Evolutionary conservation across 1,140 invertebrate genomes (phyloP).

Genomic region (Heliothis subflexa): DNA sequence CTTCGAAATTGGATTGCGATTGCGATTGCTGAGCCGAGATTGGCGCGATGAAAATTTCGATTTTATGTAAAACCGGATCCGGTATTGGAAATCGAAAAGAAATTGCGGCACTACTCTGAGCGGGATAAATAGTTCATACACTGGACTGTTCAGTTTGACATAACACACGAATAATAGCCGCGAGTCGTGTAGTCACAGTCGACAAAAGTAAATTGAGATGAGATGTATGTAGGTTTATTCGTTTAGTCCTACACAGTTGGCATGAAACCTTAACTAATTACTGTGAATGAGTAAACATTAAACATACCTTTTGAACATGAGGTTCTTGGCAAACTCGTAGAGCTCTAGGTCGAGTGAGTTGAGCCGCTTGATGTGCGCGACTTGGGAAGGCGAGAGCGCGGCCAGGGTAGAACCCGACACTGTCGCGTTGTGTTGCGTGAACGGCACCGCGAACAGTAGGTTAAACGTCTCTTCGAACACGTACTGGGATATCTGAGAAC

Average conservation of each 20-base stretch:
- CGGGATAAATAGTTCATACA: conserved; percentile 22
- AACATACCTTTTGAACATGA: conserved; percentile 89
- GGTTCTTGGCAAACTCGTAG: conserved; percentile 96
- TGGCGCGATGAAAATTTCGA: conserved; percentile 45
- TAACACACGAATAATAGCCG: not conserved
- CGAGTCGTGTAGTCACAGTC: not conserved
- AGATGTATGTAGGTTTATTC: not conserved
- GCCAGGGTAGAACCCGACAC: conserved; percentile 92
- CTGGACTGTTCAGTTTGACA: conserved; percentile 1
- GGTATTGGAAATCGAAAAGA: conserved; percentile 33
- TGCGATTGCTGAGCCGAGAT: conserved; percentile 43
- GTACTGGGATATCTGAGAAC: conserved; percentile 93
- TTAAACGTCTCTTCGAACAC: conserved; percentile 99
- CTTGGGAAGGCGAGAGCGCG: conserved; percentile 90
- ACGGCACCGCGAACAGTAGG: conserved; percentile 94
- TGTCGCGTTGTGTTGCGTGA: conserved; percentile 96
- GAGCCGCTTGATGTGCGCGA: conserved; percentile 91
- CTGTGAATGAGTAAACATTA: not conserved
- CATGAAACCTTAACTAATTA: conserved; percentile 35
- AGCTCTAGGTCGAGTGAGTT: conserved; percentile 97
- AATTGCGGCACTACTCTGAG: conserved; percentile 6
- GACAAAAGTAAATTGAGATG: conserved; percentile 15
- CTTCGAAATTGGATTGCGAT: conserved; percentile 51
- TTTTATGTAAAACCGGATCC: conserved; percentile 43
- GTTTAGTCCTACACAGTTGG: conserved; percentile 19